phyloP scores from a whole-genome alignment of 2,797 vertebrate species.

The Cossypha dichroa region DNA sequence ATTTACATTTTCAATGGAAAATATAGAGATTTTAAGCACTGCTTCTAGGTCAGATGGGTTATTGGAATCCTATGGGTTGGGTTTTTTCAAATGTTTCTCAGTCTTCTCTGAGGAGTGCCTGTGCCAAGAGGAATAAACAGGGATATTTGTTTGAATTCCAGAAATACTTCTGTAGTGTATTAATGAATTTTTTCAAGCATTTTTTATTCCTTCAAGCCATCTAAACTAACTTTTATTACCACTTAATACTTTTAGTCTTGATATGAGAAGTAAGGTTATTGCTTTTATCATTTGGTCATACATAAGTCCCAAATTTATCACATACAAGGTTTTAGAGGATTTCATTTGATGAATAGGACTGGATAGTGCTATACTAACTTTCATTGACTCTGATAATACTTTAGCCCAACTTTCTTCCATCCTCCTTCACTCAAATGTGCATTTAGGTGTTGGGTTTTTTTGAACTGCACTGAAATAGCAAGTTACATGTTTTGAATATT shows the following conservation, averaged over 20 bases:
- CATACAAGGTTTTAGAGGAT: background rate
- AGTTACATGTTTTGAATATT: background rate
- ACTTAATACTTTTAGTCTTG: background rate
- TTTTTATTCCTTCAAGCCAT: background rate
- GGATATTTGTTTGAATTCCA: constrained; percentile 18
- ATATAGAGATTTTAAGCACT: background rate
- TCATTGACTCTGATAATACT: background rate
- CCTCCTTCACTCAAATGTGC: background rate
- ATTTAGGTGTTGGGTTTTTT: background rate
- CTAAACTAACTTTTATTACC: background rate
- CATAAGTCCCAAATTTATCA: background rate
- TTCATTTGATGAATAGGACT: background rate
- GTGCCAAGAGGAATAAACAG: constrained; percentile 9
- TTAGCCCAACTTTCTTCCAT: background rate
- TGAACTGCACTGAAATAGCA: background rate
- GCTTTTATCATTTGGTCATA: background rate
- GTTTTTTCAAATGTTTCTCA: background rate
- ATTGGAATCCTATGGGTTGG: background rate
- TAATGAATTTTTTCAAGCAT: background rate
- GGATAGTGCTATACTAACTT: background rate
- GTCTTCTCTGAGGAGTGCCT: background rate
- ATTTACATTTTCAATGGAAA: background rate
- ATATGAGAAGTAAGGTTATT: background rate
- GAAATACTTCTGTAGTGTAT: background rate
- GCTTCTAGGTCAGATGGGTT: background rate